phyloP scores from a whole-genome alignment of 2,888 invertebrate species.

The Mimachlamys varia region DNA sequence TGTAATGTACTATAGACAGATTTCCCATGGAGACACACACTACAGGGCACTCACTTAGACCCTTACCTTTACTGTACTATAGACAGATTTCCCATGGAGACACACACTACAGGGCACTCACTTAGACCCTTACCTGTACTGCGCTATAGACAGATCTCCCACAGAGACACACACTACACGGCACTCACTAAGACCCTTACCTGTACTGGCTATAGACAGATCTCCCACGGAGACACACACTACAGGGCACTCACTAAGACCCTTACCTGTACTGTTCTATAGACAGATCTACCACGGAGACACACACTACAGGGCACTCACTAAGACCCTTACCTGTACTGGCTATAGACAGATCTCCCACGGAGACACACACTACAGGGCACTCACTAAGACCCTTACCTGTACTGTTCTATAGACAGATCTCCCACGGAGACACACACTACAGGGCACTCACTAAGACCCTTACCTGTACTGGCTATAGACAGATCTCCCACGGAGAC shows the following conservation, averaged over 20 bases:
- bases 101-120: background rate
- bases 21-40: no score
- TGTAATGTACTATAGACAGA: conserved; percentile 33
- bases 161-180: no score
- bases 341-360: no score
- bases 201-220: no score
- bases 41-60: background rate
- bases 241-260: background rate
- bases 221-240: background rate
- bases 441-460: background rate
- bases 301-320: background rate
- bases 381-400: background rate
- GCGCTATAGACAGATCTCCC: no score
- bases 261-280: conserved; percentile 34
- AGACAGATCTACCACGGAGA: no score
- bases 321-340: background rate
- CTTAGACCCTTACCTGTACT: background rate
- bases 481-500: background rate
- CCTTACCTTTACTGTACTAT: conserved; percentile 31
- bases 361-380: no score
- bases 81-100: no score
- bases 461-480: conserved; percentile 34
- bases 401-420: conserved; percentile 33
- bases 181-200: background rate
- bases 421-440: no score